phyloP scores from a whole-genome alignment of 2,113 vertebrate species.

The Cyprinodon brontotheroides region DNA sequence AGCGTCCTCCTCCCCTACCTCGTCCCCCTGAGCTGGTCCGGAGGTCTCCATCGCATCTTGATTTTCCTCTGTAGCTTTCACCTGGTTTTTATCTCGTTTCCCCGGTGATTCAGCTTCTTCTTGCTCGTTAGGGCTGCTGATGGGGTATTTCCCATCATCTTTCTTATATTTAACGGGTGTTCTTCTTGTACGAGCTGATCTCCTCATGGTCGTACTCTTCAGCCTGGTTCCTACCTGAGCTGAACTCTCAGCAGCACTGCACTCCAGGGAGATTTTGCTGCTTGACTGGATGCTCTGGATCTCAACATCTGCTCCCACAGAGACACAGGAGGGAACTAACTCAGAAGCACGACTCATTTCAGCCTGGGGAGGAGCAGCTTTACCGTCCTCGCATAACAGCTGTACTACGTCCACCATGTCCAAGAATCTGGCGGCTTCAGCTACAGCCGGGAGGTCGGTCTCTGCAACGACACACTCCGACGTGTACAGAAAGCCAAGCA shows the following conservation, averaged over 20 bases:
- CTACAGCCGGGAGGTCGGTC: conserved; percentile 85
- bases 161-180: conserved; percentile 83
- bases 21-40: conserved; percentile 70
- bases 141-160: conserved; percentile 71
- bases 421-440: conserved; percentile 91
- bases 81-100: conserved; percentile 15
- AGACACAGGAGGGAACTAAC: conserved; percentile 47
- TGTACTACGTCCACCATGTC: conserved; percentile 96
- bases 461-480: conserved; percentile 89
- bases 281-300: conserved; percentile 69
- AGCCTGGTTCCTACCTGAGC: conserved; percentile 46
- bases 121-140: conserved; percentile 8
- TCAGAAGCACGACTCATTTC: conserved; percentile 51
- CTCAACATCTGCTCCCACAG: conserved; percentile 24
- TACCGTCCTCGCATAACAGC: conserved; percentile 82
- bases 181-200: conserved; percentile 85
- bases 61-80: conserved; percentile 12
- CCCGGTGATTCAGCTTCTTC: neutral
- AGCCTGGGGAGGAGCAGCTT: conserved; percentile 50
- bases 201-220: conserved; percentile 55
- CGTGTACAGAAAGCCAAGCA: conserved; percentile 94
- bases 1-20: conserved; percentile 72
- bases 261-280: conserved; percentile 84
- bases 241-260: conserved; percentile 80
- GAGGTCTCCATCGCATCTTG: conserved; percentile 50